Evolutionary conservation across 2,797 vertebrate species (phyloP).

Genomic region (Carduelis carduelis): DNA sequence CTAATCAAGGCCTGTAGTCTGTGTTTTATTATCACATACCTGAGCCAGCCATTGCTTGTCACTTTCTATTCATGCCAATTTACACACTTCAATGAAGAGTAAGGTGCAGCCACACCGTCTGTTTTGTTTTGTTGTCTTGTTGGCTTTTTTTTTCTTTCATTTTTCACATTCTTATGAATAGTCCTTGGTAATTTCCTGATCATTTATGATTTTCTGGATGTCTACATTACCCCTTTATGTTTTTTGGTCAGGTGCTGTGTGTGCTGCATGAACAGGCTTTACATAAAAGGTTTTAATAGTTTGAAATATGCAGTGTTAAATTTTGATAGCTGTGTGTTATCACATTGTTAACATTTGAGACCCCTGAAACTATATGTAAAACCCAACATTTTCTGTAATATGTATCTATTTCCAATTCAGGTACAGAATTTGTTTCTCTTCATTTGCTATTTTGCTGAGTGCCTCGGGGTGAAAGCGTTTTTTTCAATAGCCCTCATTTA

Average conservation of each 20-base stretch:
- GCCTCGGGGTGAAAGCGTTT: background rate
- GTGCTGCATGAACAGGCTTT: background rate
- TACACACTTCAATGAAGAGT: background rate
- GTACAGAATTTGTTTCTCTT: background rate
- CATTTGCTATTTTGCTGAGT: background rate
- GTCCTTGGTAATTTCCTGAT: background rate
- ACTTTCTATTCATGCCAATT: background rate
- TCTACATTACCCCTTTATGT: background rate
- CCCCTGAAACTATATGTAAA: background rate
- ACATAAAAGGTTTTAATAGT: background rate
- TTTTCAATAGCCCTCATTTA: background rate
- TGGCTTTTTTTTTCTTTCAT: accelerated
- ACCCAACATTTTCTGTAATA: background rate
- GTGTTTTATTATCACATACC: background rate
- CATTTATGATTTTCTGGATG: background rate
- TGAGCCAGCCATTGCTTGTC: background rate
- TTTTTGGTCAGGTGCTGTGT: background rate
- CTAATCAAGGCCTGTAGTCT: background rate
- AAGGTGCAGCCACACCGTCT: background rate
- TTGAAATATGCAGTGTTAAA: background rate
- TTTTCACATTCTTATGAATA: background rate
- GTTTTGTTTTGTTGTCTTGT: background rate
- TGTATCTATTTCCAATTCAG: background rate
- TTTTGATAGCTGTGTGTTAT: background rate
- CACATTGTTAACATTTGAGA: background rate